Evolutionary conservation across 2,113 vertebrate genomes (phyloP).

Genomic region (Rhinoderma darwinii): DNA sequence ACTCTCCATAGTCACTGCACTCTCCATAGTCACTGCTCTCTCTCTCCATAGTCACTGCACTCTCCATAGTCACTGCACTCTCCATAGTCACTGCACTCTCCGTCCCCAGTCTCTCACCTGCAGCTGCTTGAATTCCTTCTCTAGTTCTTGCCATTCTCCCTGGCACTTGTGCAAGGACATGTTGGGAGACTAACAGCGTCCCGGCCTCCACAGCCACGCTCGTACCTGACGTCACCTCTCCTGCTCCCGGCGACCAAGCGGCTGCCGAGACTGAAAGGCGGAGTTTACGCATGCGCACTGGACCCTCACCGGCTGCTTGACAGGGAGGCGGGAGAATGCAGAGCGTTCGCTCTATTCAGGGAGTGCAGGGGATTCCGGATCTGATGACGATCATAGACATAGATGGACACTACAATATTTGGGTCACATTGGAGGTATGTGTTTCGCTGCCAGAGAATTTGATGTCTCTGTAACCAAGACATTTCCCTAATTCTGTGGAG

Average conservation of each 20-base stretch:
- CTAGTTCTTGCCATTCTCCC: slow-evolving; percentile 85
- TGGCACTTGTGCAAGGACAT: slow-evolving; percentile 74
- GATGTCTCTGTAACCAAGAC: too few relatives aligned
- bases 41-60: too few relatives aligned
- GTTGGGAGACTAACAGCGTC: slow-evolving; percentile 55
- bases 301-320: neutral
- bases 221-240: slow-evolving; percentile 69
- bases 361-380: too few relatives aligned
- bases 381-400: too few relatives aligned
- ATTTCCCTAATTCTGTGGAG: too few relatives aligned
- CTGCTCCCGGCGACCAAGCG: slow-evolving; percentile 23
- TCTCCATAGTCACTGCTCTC: too few relatives aligned
- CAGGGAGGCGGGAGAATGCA: neutral
- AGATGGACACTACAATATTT: too few relatives aligned
- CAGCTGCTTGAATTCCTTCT: slow-evolving; percentile 87
- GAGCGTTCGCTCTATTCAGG: neutral
- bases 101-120: slow-evolving; percentile 80
- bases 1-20: too few relatives aligned
- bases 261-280: neutral
- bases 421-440: too few relatives aligned
- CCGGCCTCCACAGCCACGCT: slow-evolving; percentile 65
- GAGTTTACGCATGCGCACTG: slow-evolving; percentile 5
- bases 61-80: too few relatives aligned
- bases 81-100: too few relatives aligned
- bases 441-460: too few relatives aligned